phyloP scores from a whole-genome alignment of 1,140 invertebrate genomes.

The Drosophila ercepeae region DNA sequence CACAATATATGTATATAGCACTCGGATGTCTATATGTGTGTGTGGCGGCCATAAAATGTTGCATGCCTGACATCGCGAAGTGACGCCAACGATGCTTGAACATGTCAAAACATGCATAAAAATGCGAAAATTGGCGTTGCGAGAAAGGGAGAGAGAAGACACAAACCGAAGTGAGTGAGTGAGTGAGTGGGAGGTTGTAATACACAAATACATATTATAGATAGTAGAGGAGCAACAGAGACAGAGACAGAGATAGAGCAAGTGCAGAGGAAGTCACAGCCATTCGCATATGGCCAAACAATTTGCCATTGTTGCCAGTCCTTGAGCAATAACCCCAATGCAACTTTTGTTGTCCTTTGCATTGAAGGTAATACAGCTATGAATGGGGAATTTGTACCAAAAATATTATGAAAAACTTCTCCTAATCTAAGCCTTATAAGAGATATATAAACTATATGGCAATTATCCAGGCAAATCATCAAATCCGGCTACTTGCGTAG shows the following conservation, averaged over 20 bases:
- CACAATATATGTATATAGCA: constrained; percentile 1
- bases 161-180: background rate
- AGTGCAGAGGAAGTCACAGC: background rate
- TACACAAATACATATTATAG: no score
- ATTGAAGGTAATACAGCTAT: no score
- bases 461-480: constrained; percentile 17
- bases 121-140: constrained; percentile 44
- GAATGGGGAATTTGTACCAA: no score
- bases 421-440: no score
- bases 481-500: constrained; percentile 12
- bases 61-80: constrained; percentile 61
- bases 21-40: constrained; percentile 1
- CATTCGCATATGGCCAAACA: constrained; percentile 15
- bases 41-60: constrained; percentile 62
- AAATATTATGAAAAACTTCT: no score
- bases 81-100: constrained; percentile 70
- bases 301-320: constrained; percentile 11
- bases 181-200: no score
- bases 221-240: no score
- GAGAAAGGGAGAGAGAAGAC: no score
- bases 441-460: no score
- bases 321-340: constrained; percentile 2
- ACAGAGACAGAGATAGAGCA: background rate
- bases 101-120: constrained; percentile 77
- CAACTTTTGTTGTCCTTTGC: background rate